Evolutionary conservation across 1,140 invertebrate genomes (phyloP), one percentile per base, ranked within the genome.

Genomic region (Calosoma granatense): DNA sequence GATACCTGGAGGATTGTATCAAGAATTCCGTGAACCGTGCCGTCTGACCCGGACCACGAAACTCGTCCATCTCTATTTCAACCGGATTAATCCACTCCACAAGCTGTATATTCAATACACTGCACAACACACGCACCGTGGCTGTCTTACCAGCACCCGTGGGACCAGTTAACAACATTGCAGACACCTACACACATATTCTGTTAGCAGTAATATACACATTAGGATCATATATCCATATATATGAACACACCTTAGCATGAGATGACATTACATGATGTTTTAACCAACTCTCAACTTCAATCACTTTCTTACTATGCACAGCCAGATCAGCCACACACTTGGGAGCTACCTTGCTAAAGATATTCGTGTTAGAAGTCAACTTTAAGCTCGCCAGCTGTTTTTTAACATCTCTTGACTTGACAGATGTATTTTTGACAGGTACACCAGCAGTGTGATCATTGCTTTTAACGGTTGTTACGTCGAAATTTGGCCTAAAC

Each of bases 131-230:
- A 43, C 51, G 12, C 15, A 47, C 19, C 6, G 57, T 47, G 1
- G 53, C 19, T 22, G 53, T 43, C 36, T 58, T 58, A n/a, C 53
- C 57, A 55, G 52, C 39, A n/a, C 57, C 57, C n/a, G 17, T 55
- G 15, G 57, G 57, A 22, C 57, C 57, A 41, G 57, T 58, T 9
- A 58, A 15, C 19, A 58, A 23, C 2, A 58, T n/a, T 22, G 55
- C 12, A 22, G 53, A 2, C 12, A 54, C 53, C 53, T 54, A 54
- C 11, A 54, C 14, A 9, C 14, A 22, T 19, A n/a, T n/a, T n/a
- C n/a, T n/a, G n/a, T n/a, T n/a, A n/a, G n/a, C n/a, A n/a, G n/a
- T n/a, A n/a, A n/a, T n/a, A n/a, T n/a, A n/a, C n/a, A n/a, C n/a
- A n/a, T n/a, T n/a, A n/a, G n/a, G n/a, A n/a, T n/a, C n/a, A n/a